Percentiles rank a stretch among this genome's conserved stretches.
phyloP scores from a whole-genome alignment of 2,113 vertebrate genomes.

The Ictidomys tridecemlineatus region DNA sequence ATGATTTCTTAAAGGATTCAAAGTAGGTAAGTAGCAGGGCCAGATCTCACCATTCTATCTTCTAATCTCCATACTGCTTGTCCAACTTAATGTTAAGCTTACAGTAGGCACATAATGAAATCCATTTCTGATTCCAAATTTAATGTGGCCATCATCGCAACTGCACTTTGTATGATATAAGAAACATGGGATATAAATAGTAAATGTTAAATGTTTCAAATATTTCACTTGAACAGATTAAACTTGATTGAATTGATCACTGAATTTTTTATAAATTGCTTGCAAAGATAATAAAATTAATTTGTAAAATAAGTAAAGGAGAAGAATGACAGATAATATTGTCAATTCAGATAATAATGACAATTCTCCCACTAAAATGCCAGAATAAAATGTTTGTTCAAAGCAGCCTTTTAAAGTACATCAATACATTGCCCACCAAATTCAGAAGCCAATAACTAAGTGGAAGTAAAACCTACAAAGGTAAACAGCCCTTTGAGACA shows the following conservation, averaged over 20 bases:
- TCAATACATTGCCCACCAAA: not conserved
- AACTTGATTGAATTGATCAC: not conserved
- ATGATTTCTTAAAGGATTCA: not conserved
- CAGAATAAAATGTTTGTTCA: not conserved
- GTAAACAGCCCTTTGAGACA: not conserved
- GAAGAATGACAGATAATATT: not conserved
- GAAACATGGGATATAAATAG: slow-evolving; percentile 11
- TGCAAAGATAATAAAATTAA: slow-evolving; percentile 53
- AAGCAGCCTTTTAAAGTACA: slow-evolving; percentile 57
- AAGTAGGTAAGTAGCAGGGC: not conserved
- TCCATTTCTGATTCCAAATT: slow-evolving; percentile 11
- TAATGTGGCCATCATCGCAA: not conserved
- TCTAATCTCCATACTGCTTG: not conserved
- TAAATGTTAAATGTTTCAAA: slow-evolving; percentile 39
- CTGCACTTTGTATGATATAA: not conserved
- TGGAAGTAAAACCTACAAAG: slow-evolving; percentile 40
- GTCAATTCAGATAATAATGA: too few relatives aligned
- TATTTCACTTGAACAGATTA: slow-evolving; percentile 31
- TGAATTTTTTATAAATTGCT: not conserved
- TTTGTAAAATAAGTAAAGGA: slow-evolving; percentile 39
- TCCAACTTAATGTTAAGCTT: not conserved
- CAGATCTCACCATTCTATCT: not conserved
- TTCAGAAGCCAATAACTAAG: slow-evolving; percentile 45
- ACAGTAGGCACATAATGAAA: not conserved
- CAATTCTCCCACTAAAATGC: slow-evolving; percentile 31